Evolutionary conservation across 1,140 invertebrate species (phyloP).

Genomic region (Antheraea pernyi): DNA sequence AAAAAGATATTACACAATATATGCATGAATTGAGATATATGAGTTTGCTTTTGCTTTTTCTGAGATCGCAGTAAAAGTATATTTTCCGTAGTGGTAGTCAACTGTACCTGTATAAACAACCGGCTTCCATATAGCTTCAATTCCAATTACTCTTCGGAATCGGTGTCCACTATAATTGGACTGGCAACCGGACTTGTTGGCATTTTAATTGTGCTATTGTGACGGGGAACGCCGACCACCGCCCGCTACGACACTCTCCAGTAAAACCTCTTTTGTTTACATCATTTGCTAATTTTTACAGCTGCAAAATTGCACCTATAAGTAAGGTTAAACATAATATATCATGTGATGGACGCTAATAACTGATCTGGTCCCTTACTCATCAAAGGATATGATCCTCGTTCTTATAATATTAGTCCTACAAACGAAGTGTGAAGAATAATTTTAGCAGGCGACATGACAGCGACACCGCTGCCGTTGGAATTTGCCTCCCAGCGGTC

Average conservation of each 20-base stretch:
- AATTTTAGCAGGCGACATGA: too few relatives aligned
- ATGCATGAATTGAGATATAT: neutral
- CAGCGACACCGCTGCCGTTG: too few relatives aligned
- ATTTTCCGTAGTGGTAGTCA: too few relatives aligned
- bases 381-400: neutral
- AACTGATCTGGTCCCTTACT: neutral
- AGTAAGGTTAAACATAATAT: neutral
- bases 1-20: too few relatives aligned
- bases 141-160: conserved; percentile 76
- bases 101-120: neutral
- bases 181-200: conserved; percentile 76
- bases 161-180: conserved; percentile 77
- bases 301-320: neutral
- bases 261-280: conserved; percentile 54
- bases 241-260: conserved; percentile 50
- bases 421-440: too few relatives aligned
- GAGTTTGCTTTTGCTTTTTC: neutral
- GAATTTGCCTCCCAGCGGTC: too few relatives aligned
- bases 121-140: conserved; percentile 58
- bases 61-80: neutral
- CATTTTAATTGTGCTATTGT: conserved; percentile 79
- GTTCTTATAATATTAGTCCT: too few relatives aligned
- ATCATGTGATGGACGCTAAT: neutral
- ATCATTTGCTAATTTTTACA: conserved; percentile 23
- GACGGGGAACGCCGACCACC: conserved; percentile 57